Percentiles rank a stretch among this genome's conserved stretches.
phyloP scores from a whole-genome alignment of 2,113 vertebrate genomes.

The Seriola rivoliana region DNA sequence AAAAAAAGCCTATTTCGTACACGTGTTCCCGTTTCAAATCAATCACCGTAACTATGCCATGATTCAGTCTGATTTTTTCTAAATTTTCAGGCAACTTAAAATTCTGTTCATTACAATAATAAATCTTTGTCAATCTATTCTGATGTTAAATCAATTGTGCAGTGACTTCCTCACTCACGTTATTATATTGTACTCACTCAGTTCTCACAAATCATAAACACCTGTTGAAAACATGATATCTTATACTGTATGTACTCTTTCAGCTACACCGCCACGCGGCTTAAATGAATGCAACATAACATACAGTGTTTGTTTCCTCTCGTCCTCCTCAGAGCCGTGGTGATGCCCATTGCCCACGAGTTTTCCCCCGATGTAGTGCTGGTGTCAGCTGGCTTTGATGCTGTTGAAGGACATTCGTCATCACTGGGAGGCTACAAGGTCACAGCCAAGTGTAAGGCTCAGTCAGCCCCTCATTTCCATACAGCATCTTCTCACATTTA shows the following conservation, averaged over 20 bases:
- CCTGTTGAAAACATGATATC: slow-evolving; percentile 54
- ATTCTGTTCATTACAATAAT: slow-evolving; percentile 28
- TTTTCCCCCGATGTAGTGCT: slow-evolving; percentile 94
- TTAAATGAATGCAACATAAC: slow-evolving; percentile 11
- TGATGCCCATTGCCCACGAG: slow-evolving; percentile 94
- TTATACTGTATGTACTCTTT: slow-evolving; percentile 27
- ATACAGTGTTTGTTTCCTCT: slow-evolving; percentile 16
- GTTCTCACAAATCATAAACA: slow-evolving; percentile 53
- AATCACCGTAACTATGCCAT: slow-evolving; percentile 7
- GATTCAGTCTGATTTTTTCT: slow-evolving; percentile 3
- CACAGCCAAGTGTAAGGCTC: slow-evolving; percentile 94
- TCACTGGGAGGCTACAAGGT: slow-evolving; percentile 92
- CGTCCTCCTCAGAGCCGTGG: slow-evolving; percentile 86
- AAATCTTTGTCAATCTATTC: slow-evolving; percentile 12
- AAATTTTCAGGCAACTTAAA: slow-evolving; percentile 24
- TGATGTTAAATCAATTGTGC: slow-evolving; percentile 35
- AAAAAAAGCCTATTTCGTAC: slow-evolving; percentile 27
- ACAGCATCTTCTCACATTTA: not conserved
- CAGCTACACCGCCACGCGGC: slow-evolving; percentile 7
- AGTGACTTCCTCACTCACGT: slow-evolving; percentile 19
- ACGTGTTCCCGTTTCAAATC: slow-evolving; percentile 30
- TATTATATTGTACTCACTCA: slow-evolving; percentile 24
- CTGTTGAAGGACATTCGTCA: slow-evolving; percentile 90
- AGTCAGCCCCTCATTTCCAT: not conserved
- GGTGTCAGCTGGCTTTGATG: slow-evolving; percentile 94